phyloP scores from a whole-genome alignment of 2,888 invertebrate genomes.

The Hemithea aestivaria region DNA sequence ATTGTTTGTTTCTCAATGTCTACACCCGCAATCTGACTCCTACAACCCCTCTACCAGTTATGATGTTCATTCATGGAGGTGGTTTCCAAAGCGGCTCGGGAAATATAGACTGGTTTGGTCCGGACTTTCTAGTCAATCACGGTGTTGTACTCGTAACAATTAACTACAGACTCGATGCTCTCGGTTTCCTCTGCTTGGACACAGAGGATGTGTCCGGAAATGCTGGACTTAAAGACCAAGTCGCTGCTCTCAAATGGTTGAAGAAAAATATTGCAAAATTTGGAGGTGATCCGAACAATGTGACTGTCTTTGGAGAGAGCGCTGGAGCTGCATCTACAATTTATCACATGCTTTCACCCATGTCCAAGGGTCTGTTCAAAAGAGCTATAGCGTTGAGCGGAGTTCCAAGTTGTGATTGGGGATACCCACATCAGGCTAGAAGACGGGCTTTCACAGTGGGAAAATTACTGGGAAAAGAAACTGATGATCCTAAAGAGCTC shows the following conservation, averaged over 20 bases:
- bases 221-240: constrained; percentile 55
- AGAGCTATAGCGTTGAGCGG: constrained; percentile 82
- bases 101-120: constrained; percentile 40
- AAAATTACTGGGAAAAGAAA: constrained; percentile 28
- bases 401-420: constrained; percentile 54
- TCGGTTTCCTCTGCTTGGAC: constrained; percentile 50
- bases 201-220: constrained; percentile 50
- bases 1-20: constrained; percentile 55
- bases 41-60: constrained; percentile 37
- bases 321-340: constrained; percentile 34
- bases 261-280: constrained; percentile 40
- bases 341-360: constrained; percentile 38
- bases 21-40: constrained; percentile 43
- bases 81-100: constrained; percentile 43
- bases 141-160: constrained; percentile 48
- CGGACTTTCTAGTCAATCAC: constrained; percentile 46
- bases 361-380: constrained; percentile 41
- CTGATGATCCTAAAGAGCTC: constrained; percentile 19
- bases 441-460: constrained; percentile 32
- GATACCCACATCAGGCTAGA: too few species aligned
- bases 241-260: constrained; percentile 46
- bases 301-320: constrained; percentile 46
- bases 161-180: constrained; percentile 49
- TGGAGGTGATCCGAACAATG: constrained; percentile 42
- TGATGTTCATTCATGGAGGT: constrained; percentile 56